Base-by-base conservation (phyloP, 2,797 vertebrate genomes). In the Tenualosa ilisha region DNA sequence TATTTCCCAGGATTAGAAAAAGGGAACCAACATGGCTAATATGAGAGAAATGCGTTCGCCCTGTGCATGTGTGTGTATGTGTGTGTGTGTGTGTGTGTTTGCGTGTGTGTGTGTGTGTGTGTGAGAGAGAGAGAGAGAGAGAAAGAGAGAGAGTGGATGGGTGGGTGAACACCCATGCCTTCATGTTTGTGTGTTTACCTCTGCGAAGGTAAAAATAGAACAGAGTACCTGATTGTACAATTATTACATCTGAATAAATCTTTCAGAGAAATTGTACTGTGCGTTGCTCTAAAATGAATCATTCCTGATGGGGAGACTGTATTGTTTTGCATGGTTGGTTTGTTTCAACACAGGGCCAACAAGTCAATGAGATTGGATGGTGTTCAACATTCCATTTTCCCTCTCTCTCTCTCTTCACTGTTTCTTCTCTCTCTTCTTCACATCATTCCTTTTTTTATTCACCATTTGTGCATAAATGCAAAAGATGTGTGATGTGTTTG, bases 241-340 rank as follows among this genome's bases (percentile, higher is more conserved):
- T 37, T 72, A 31, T 72, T 13, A 49, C 63, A 84, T 43, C 83
- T 72, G 83, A 84, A 84, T 84, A 84, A 84, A 84, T 53, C 43
- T 24, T 61, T 84, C 50, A 68, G 68, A 50, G 63, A 51, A 75
- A 72, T 37, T 22, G 83, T 26, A 84, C 46, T 24, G 83, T 84
- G 31, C 72, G 22, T 20, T 43, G 72, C 17, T 20, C 40, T 46
- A 22, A 12, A 46, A 79, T 22, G 37, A 79, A 79, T 46, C 72
- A 79, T 79, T 79, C 72, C 40, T 20, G 20, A 20, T 43, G 72
- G 37, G 50, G 50, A 51, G 50, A 51, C 50, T 40, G 43, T 17
- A 46, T 43, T 22, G 37, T 9, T 2, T 79, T 79, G 72, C 72
- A 79, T 79, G 72, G 72, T 20, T 79, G 72, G 17, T 79, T 79